phyloP scores from a whole-genome alignment of 2,888 invertebrate species.

The Notocelia uddmanniana region DNA sequence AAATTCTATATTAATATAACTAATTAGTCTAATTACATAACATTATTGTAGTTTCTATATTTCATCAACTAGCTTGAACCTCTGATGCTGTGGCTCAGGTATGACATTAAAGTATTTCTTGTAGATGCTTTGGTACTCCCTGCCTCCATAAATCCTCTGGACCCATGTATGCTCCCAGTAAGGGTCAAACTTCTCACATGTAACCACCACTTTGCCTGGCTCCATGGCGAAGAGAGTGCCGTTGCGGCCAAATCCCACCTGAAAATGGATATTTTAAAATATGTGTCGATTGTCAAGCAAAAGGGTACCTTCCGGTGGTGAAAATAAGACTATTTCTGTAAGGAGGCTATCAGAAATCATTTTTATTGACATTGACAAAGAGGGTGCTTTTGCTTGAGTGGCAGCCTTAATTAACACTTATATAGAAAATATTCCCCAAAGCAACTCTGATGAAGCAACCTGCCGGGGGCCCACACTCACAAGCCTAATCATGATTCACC shows the following conservation, averaged over 20 bases:
- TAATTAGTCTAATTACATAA: conserved; percentile 30
- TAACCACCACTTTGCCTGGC: conserved; percentile 91
- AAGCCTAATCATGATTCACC: too few species aligned
- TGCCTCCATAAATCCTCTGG: conserved; percentile 87
- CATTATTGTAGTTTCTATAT: conserved; percentile 74
- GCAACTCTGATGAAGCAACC: too few species aligned
- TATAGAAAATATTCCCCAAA: too few species aligned
- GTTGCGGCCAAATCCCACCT: conserved; percentile 94
- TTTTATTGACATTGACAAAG: too few species aligned
- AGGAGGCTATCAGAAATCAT: too few species aligned
- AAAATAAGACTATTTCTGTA: too few species aligned
- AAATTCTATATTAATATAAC: conserved; percentile 19
- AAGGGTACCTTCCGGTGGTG: too few species aligned
- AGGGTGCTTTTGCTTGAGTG: too few species aligned
- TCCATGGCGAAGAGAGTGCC: conserved; percentile 93
- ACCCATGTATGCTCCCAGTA: conserved; percentile 93
- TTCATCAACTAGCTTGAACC: conserved; percentile 91
- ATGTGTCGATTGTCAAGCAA: too few species aligned
- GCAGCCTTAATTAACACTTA: too few species aligned
- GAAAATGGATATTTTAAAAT: conserved; percentile 53
- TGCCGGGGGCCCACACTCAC: too few species aligned
- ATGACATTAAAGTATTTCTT: conserved; percentile 96
- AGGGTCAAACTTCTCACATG: conserved; percentile 93
- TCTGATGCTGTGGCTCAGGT: conserved; percentile 90
- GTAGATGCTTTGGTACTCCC: conserved; percentile 88